Evolutionary conservation across 2,797 vertebrate species (phyloP), one percentile per base, ranked within the genome.

Genomic region (Acridotheres tristis): DNA sequence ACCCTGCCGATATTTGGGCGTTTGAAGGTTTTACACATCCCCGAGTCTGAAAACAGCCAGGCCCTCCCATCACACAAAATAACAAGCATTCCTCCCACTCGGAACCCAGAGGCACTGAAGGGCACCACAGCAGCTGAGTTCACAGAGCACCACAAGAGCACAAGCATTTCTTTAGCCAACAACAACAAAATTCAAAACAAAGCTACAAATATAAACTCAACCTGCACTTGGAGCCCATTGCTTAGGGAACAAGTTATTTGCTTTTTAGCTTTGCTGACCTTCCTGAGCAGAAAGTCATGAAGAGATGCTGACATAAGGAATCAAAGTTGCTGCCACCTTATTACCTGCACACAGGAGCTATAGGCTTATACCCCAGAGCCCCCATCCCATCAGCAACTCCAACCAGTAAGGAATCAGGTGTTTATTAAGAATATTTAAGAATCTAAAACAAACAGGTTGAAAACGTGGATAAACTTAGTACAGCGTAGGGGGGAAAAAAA

Each of bases 161-260:
- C 57, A 86, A 94, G 92, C 53, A 29, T 62, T 84, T 91, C 91
- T 84, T 69, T 2, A 76, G 73, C 76, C 85, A 92, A 48, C 16
- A 81, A 93, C 75, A 95, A 85, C 91, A 96, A 76, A 43, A 93
- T 13, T 45, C 78, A 71, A 93, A 93, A 75, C 76, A 93, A 93
- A 87, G 38, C 81, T 48, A 90, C 84, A 96, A 90, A 96, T 85
- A 89, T 45, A 84, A 94, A 94, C 74, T 74, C 88, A 90, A 85
- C 92, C 85, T 85, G 86, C 58, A 74, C 74, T 7, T 8, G 2
- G 45, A 92, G 65, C 61, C 61, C 20, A 3, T 29, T 36, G 63
- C 80, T 40, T 7, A 18, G 61, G 53, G 74, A 96, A 79, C 21
- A 29, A 74, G 48, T 77, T 55, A 40, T 38, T 57, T 75, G 76